phyloP scores from a whole-genome alignment of 2,797 vertebrate genomes.

The Craterocephalus amniculus region DNA sequence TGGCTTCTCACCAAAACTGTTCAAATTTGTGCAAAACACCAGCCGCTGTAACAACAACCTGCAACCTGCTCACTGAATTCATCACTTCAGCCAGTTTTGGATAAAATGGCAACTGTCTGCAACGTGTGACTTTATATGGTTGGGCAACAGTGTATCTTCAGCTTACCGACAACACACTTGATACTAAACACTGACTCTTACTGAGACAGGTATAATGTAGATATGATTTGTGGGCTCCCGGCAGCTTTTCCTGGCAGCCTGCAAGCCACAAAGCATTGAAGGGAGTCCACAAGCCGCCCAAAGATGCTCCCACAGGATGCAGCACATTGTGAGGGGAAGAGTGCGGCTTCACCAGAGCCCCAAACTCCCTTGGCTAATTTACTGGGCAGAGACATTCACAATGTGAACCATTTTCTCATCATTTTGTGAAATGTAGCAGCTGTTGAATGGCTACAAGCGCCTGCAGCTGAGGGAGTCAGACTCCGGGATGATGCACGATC shows the following conservation, averaged over 20 bases:
- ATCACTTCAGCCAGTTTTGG: too few species aligned
- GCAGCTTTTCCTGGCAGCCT: conserved; percentile 42
- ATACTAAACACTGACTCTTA: conserved; percentile 17
- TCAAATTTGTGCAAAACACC: too few species aligned
- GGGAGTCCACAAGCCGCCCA: conserved; percentile 18
- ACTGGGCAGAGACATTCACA: conserved; percentile 50
- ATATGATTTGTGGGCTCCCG: conserved; percentile 25
- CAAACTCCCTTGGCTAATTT: conserved; percentile 54
- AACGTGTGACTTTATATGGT: neutral
- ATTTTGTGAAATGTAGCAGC: conserved; percentile 62
- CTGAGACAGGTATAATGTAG: conserved; percentile 25
- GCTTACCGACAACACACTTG: conserved; percentile 4
- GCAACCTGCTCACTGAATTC: too few species aligned
- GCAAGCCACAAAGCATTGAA: conserved; percentile 10
- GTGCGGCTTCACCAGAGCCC: conserved; percentile 24
- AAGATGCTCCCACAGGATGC: conserved; percentile 43
- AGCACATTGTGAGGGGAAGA: conserved; percentile 22
- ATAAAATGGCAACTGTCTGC: neutral
- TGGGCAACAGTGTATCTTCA: neutral
- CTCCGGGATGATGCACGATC: conserved; percentile 35
- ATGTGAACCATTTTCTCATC: conserved; percentile 50
- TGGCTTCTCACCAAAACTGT: too few species aligned
- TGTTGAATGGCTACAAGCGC: conserved; percentile 54
- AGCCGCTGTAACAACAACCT: too few species aligned
- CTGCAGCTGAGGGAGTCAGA: conserved; percentile 52